Evolutionary conservation across 1,140 invertebrate species (phyloP).

Genomic region (Drosophila virilis): DNA sequence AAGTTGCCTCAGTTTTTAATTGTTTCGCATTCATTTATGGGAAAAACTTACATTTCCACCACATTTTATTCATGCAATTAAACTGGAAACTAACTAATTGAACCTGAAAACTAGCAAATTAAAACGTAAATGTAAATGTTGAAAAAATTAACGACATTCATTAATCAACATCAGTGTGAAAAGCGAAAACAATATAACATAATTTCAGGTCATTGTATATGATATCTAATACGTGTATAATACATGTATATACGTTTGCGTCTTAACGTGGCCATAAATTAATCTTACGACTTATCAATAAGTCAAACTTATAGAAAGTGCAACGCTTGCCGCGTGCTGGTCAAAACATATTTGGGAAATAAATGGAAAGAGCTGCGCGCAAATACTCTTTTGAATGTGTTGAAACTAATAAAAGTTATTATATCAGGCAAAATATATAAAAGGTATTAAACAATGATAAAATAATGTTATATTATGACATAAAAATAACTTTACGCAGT

Average conservation of each 20-base stretch:
- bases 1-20: slow-evolving; percentile 41
- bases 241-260: background rate
- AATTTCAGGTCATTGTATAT: slow-evolving; percentile 45
- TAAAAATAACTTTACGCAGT: too few relatives aligned
- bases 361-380: slow-evolving; percentile 4
- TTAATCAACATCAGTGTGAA: slow-evolving; percentile 30
- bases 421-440: background rate
- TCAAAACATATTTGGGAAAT: slow-evolving; percentile 5
- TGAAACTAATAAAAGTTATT: background rate
- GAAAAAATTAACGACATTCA: slow-evolving; percentile 44
- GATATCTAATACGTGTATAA: background rate
- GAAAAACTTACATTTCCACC: slow-evolving; percentile 29
- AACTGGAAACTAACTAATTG: slow-evolving; percentile 41
- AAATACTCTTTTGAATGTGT: background rate
- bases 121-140: slow-evolving; percentile 58
- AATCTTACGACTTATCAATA: slow-evolving; percentile 29
- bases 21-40: slow-evolving; percentile 29
- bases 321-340: slow-evolving; percentile 27
- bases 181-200: slow-evolving; percentile 25
- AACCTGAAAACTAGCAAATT: slow-evolving; percentile 51
- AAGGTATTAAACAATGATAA: too few relatives aligned
- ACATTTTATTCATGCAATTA: slow-evolving; percentile 52
- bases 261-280: slow-evolving; percentile 29
- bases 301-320: slow-evolving; percentile 36
- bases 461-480: too few relatives aligned